These are phyloP conservation scores for Homalodisca vitripennis DNA, from an alignment of 1,140 invertebrate species.

Conservation along the genomic window DNA sequence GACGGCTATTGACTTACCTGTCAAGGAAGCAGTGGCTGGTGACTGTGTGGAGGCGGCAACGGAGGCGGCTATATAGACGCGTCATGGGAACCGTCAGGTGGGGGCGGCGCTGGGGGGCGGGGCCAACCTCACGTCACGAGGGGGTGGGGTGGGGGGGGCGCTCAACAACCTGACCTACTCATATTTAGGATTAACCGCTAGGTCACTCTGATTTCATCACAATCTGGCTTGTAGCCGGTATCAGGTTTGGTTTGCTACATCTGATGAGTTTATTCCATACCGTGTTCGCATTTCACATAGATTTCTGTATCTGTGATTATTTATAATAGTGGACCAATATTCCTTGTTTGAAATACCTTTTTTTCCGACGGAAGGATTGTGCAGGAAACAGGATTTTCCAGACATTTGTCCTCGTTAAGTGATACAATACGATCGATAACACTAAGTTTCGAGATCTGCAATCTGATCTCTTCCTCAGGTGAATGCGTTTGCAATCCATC, in stretches of 20 bases:
- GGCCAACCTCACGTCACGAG: neutral
- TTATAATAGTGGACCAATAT: too few relatives aligned
- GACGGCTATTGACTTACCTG: constrained; percentile 16
- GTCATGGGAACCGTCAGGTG: constrained; percentile 17
- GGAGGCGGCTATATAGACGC: constrained; percentile 12
- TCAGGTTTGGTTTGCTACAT: neutral
- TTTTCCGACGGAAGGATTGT: neutral
- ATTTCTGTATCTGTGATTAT: too few relatives aligned
- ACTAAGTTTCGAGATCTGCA: too few relatives aligned
- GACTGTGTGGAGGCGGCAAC: neutral
- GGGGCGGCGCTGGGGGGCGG: neutral
- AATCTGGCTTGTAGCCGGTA: constrained; percentile 14
- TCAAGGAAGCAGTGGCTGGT: neutral
- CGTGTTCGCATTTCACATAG: neutral
- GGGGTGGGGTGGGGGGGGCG: neutral
- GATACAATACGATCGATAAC: too few relatives aligned
- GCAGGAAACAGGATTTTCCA: too few relatives aligned
- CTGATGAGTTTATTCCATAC: constrained; percentile 7
- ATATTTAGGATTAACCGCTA: constrained; percentile 13
- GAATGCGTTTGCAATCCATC: too few relatives aligned
- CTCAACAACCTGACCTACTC: constrained; percentile 19
- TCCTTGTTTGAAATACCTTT: neutral
- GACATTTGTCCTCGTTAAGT: too few relatives aligned
- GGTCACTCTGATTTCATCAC: constrained; percentile 5
- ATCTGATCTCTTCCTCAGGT: too few relatives aligned